Conservation (phyloP, 1,140 invertebrate genomes). For the Zaprionus taronus region DNA sequence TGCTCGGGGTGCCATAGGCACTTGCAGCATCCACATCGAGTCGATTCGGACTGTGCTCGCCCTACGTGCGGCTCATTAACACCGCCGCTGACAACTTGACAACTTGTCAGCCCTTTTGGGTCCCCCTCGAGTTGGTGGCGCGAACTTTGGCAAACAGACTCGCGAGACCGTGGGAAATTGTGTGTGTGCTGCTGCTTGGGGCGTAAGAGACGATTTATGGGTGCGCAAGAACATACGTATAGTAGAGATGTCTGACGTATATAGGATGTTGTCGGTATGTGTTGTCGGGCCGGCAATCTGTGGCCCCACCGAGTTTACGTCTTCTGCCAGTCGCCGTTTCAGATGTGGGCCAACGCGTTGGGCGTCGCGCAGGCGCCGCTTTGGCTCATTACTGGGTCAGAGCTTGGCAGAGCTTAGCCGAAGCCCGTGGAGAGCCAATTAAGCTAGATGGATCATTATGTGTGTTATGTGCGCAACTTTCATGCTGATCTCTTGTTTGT, state of each 20-base stretch:
- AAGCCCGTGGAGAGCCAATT: not conserved
- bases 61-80: slow-evolving; percentile 60
- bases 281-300: slow-evolving; percentile 27
- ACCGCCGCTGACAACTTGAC: slow-evolving; percentile 68
- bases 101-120: slow-evolving; percentile 46
- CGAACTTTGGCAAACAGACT: slow-evolving; percentile 36
- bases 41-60: slow-evolving; percentile 1
- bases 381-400: slow-evolving; percentile 38
- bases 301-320: slow-evolving; percentile 55
- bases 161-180: slow-evolving; percentile 63
- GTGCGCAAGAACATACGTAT: not conserved
- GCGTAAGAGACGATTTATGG: slow-evolving; percentile 10
- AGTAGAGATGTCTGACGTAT: not conserved
- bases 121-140: slow-evolving; percentile 9
- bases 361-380: slow-evolving; percentile 35
- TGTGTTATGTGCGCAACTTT: slow-evolving; percentile 7
- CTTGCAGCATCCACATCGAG: not conserved
- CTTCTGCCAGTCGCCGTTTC: not conserved
- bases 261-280: not conserved
- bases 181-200: slow-evolving; percentile 3
- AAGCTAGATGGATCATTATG: slow-evolving; percentile 1
- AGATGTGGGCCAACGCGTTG: slow-evolving; percentile 48
- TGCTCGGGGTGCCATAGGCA: not conserved
- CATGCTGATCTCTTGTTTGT: slow-evolving; percentile 20
- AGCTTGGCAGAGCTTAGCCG: not conserved